phyloP scores from a whole-genome alignment of 1,140 invertebrate species.

The Ostrea denselamellosa region DNA sequence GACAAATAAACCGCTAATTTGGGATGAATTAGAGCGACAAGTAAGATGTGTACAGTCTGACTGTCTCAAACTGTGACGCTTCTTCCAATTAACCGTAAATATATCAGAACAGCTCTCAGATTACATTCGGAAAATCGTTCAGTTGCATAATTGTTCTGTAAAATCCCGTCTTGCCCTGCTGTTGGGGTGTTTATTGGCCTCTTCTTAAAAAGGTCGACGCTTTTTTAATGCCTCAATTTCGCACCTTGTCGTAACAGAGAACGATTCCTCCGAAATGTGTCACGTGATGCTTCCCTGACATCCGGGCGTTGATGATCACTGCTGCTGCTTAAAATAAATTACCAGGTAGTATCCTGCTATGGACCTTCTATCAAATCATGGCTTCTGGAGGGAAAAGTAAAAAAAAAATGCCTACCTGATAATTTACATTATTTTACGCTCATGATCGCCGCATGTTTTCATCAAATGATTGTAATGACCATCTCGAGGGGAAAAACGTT shows the following conservation, averaged over 20 bases:
- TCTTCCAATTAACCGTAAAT: too few species aligned
- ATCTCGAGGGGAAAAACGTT: too few species aligned
- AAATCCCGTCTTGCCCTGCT: background rate
- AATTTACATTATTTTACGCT: too few species aligned
- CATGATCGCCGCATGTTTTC: too few species aligned
- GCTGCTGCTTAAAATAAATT: background rate
- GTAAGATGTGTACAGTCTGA: too few species aligned
- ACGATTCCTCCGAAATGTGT: background rate
- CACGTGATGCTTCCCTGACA: background rate
- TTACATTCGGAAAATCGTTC: background rate
- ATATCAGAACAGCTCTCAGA: background rate
- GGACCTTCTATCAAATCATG: background rate
- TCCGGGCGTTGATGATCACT: background rate
- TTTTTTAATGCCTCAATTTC: background rate
- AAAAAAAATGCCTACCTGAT: too few species aligned
- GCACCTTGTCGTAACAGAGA: background rate
- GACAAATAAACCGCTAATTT: too few species aligned
- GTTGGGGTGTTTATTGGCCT: conserved; percentile 1
- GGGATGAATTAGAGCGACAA: too few species aligned
- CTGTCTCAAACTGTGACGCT: too few species aligned
- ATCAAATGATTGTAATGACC: too few species aligned
- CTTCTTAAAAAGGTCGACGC: background rate
- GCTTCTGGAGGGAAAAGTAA: too few species aligned
- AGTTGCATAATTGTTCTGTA: background rate
- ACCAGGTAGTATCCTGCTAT: background rate